Conservation (phyloP, 2,113 vertebrate species). For the Lepidothrix coronata region DNA sequence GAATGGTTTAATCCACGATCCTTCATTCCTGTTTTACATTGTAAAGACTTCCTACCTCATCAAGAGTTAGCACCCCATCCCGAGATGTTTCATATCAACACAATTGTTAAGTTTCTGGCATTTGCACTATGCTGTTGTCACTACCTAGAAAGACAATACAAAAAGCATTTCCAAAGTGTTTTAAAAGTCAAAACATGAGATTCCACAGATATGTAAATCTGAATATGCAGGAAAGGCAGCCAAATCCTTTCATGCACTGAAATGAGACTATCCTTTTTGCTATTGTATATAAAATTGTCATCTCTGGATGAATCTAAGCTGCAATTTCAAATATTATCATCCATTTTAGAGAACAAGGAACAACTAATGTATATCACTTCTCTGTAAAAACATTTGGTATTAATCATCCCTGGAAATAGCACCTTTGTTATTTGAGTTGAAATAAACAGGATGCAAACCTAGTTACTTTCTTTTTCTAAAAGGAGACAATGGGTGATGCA, state of each 20-base stretch:
- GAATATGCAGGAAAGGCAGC: not conserved
- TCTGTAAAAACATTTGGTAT: not conserved
- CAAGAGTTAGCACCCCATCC: not conserved
- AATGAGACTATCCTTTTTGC: not conserved
- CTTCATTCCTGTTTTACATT: not conserved
- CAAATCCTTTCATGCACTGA: not conserved
- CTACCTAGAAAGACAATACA: not conserved
- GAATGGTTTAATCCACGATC: not conserved
- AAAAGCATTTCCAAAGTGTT: not conserved
- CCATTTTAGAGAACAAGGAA: not conserved
- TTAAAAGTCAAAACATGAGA: not conserved
- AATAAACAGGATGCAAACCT: not conserved
- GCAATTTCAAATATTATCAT: not conserved
- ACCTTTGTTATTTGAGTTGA: not conserved
- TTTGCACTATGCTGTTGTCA: not conserved
- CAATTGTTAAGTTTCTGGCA: not conserved
- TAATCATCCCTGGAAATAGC: not conserved
- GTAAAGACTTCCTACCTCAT: not conserved
- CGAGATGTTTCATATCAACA: not conserved
- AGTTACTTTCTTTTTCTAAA: not conserved
- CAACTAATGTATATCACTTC: not conserved
- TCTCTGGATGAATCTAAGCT: not conserved
- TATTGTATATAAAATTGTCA: not conserved
- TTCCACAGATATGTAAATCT: not conserved
- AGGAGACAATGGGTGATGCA: not conserved